Conservation (phyloP, 2,113 vertebrate species). For the Dendropsophus ebraccatus region DNA sequence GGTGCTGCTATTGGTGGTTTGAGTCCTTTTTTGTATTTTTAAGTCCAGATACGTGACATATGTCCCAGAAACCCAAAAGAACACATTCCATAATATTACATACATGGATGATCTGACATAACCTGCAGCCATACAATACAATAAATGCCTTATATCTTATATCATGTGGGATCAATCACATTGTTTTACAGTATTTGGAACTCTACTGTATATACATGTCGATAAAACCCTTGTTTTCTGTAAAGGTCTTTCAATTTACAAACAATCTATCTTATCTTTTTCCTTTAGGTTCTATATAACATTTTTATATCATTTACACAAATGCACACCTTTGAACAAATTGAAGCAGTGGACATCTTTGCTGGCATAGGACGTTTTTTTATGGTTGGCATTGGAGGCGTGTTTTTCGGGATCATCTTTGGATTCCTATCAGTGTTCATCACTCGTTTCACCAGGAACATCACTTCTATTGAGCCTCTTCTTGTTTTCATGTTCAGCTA, state of each 20-base stretch:
- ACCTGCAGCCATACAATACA: too few relatives aligned
- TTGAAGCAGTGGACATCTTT: constrained; percentile 83
- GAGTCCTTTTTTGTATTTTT: too few relatives aligned
- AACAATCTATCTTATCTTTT: constrained; percentile 10
- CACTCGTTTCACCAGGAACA: constrained; percentile 90
- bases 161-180: too few relatives aligned
- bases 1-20: too few relatives aligned
- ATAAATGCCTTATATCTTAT: too few relatives aligned
- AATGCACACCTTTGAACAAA: constrained; percentile 82
- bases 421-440: constrained; percentile 90
- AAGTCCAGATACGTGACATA: too few relatives aligned
- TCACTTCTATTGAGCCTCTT: constrained; percentile 90
- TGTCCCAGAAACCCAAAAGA: too few relatives aligned
- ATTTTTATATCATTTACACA: constrained; percentile 89
- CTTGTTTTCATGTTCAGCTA: constrained; percentile 98
- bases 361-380: constrained; percentile 88
- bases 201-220: background rate
- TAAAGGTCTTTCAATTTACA: background rate
- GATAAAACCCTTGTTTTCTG: background rate
- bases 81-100: too few relatives aligned
- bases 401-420: constrained; percentile 86
- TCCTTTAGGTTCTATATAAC: constrained; percentile 87
- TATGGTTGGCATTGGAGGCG: constrained; percentile 87
- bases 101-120: too few relatives aligned
- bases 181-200: too few relatives aligned